phyloP scores from a whole-genome alignment of 2,113 vertebrate species.

The Rafetus swinhoei region DNA sequence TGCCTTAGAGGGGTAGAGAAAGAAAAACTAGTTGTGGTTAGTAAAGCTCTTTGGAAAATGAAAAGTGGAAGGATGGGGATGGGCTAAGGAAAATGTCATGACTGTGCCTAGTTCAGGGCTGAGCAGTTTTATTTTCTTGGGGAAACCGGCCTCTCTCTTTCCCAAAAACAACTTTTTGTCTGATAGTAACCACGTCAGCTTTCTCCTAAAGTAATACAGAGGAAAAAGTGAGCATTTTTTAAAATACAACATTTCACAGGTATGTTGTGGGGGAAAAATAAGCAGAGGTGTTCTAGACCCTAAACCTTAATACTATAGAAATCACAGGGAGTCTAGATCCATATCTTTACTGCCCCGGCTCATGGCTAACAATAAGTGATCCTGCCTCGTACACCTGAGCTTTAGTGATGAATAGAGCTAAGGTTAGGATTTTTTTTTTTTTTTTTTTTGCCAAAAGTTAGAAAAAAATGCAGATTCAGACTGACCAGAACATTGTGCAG shows the following conservation, averaged over 20 bases:
- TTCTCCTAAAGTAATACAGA: neutral
- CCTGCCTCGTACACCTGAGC: neutral
- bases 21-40: neutral
- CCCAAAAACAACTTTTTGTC: neutral
- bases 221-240: neutral
- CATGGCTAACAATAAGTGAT: neutral
- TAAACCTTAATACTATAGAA: neutral
- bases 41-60: neutral
- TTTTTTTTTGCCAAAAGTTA: neutral
- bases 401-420: neutral
- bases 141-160: neutral
- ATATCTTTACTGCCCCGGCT: neutral
- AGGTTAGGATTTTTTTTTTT: too few relatives aligned
- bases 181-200: neutral
- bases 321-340: neutral
- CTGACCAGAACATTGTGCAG: neutral
- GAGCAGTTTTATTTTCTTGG: neutral
- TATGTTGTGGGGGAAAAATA: neutral
- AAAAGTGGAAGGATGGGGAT: neutral
- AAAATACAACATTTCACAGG: neutral
- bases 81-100: neutral
- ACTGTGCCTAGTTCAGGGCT: neutral
- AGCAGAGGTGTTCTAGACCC: neutral
- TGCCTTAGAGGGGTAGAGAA: accelerated
- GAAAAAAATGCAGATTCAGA: neutral